Percentiles rank a stretch among this genome's conserved stretches.
These are phyloP conservation scores for Aramus guarauna DNA, from an alignment of 2,113 vertebrate genomes.

Conservation along the genomic window DNA sequence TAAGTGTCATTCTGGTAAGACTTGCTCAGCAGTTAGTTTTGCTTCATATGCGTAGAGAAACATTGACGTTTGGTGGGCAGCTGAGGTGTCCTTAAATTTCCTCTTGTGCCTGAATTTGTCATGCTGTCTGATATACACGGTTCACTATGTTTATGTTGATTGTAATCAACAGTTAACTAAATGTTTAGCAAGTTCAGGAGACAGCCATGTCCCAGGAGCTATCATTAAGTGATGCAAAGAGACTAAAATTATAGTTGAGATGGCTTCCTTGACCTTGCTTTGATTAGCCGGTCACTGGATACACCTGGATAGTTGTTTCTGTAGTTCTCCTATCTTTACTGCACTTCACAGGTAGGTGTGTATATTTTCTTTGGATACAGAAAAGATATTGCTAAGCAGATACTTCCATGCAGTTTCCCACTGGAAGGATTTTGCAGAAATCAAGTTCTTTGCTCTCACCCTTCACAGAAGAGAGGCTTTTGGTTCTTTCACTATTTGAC, in stretches of 20 bases:
- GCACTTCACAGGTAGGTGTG: background rate
- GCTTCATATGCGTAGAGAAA: background rate
- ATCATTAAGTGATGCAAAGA: background rate
- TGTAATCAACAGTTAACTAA: background rate
- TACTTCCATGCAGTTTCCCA: background rate
- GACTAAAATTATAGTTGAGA: background rate
- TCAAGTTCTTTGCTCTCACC: background rate
- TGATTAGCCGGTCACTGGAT: background rate
- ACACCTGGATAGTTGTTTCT: background rate
- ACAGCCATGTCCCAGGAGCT: background rate
- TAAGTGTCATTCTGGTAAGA: background rate
- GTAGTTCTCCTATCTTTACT: background rate
- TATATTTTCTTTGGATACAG: background rate
- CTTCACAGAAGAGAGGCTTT: background rate
- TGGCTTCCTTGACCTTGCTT: background rate
- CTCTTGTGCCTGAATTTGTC: background rate
- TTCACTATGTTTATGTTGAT: background rate
- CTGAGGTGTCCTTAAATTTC: background rate
- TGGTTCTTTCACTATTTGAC: background rate
- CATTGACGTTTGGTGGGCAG: background rate
- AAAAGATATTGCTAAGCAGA: background rate
- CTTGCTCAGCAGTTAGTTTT: background rate
- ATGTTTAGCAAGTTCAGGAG: background rate
- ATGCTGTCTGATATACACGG: background rate
- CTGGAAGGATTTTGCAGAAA: background rate